These are phyloP conservation scores for Tachysurus vachellii DNA, from an alignment of 2,113 vertebrate genomes.

Conservation along the genomic window DNA sequence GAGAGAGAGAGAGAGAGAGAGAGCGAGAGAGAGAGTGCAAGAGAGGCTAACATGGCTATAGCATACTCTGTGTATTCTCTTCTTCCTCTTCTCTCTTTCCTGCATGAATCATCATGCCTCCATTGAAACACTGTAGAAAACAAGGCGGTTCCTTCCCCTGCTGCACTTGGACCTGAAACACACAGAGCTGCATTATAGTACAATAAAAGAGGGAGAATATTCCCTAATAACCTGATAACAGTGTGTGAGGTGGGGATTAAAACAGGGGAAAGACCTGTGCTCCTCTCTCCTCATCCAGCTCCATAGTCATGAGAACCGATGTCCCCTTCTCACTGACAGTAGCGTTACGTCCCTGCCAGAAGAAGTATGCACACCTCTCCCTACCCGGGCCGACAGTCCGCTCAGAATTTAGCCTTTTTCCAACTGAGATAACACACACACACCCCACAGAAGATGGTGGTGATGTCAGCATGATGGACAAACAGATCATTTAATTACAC, in stretches of 20 bases:
- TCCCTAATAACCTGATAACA: neutral
- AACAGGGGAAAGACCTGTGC: slow-evolving; percentile 74
- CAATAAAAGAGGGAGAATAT: neutral
- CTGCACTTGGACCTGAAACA: slow-evolving; percentile 81
- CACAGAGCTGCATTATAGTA: neutral
- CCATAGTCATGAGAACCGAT: slow-evolving; percentile 86
- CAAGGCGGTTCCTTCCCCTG: slow-evolving; percentile 89
- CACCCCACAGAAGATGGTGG: neutral
- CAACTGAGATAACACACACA: slow-evolving; percentile 73
- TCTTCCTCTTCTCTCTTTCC: slow-evolving; percentile 89
- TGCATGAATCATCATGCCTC: slow-evolving; percentile 88
- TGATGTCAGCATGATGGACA: neutral
- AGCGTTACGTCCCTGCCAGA: slow-evolving; percentile 89
- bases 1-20: too few species aligned
- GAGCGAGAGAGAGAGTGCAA: too few species aligned
- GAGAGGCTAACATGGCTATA: neutral
- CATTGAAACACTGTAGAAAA: slow-evolving; percentile 88
- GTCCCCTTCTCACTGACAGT: slow-evolving; percentile 89
- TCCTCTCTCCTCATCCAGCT: slow-evolving; percentile 86
- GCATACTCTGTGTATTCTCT: slow-evolving; percentile 84
- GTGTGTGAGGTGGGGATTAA: neutral
- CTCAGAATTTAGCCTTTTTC: slow-evolving; percentile 82
- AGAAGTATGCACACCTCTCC: slow-evolving; percentile 88
- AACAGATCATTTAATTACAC: neutral
- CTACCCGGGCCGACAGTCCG: slow-evolving; percentile 77